Percentiles rank a stretch among this genome's conserved stretches.
phyloP scores from a whole-genome alignment of 53 echinoderm and acorn worm genomes.

The Paracentrotus lividus region DNA sequence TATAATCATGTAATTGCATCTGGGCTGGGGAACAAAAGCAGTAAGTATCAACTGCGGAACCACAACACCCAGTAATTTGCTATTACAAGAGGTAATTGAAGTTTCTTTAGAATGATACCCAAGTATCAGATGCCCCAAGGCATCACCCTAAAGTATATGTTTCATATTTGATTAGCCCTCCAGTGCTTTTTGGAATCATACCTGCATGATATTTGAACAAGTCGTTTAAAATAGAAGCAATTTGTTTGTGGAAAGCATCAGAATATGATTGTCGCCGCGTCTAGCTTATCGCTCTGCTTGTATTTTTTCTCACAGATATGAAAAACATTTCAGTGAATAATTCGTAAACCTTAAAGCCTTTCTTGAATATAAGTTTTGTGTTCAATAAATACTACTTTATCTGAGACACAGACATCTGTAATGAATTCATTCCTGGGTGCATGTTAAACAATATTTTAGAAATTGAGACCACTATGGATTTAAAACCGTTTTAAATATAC shows the following conservation, averaged over 20 bases:
- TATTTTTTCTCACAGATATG: background rate
- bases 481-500: background rate
- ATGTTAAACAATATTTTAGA: background rate
- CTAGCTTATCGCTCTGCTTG: background rate
- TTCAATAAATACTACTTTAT: background rate
- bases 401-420: background rate
- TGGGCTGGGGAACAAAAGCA: slow-evolving; percentile 32
- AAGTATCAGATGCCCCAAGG: background rate
- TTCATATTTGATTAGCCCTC: slow-evolving; percentile 32
- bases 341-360: background rate
- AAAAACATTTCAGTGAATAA: background rate
- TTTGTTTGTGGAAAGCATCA: background rate
- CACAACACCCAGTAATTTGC: slow-evolving; percentile 26
- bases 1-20: slow-evolving; percentile 55
- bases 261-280: background rate
- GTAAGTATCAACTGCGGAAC: slow-evolving; percentile 17
- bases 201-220: slow-evolving; percentile 22
- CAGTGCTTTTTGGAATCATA: slow-evolving; percentile 10
- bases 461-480: background rate
- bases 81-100: slow-evolving; percentile 47
- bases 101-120: slow-evolving; percentile 30
- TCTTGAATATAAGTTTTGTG: background rate
- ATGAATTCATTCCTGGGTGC: background rate
- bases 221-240: background rate
- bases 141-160: background rate